phyloP scores from a whole-genome alignment of 2,888 invertebrate genomes.

The Chelonus formosanus region DNA sequence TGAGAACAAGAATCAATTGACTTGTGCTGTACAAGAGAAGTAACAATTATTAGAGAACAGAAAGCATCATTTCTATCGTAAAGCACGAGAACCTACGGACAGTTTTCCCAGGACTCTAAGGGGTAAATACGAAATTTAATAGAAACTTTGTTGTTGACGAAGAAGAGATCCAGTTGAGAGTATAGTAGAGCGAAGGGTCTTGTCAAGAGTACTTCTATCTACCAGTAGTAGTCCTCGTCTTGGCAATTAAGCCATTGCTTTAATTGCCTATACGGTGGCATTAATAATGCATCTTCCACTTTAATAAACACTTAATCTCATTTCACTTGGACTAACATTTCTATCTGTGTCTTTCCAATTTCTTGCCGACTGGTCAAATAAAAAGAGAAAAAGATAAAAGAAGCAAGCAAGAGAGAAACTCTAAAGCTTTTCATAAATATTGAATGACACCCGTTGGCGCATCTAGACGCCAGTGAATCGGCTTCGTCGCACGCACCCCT shows the following conservation, averaged over 20 bases:
- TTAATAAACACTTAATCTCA: constrained; percentile 16
- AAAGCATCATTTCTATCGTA: background rate
- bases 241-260: constrained; percentile 52
- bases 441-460: constrained; percentile 55
- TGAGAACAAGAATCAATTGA: background rate
- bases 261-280: constrained; percentile 50
- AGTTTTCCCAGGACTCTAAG: constrained; percentile 44
- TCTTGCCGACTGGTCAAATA: background rate
- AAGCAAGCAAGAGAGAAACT: constrained; percentile 40
- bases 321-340: background rate
- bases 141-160: constrained; percentile 52
- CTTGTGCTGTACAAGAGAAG: background rate
- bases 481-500: constrained; percentile 57
- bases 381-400: constrained; percentile 39
- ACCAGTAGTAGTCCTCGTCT: constrained; percentile 22
- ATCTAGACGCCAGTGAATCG: constrained; percentile 50
- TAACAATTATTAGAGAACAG: constrained; percentile 13
- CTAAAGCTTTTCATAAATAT: constrained; percentile 60
- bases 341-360: constrained; percentile 1
- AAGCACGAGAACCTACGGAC: constrained; percentile 35
- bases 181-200: background rate
- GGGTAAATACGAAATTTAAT: constrained; percentile 53
- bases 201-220: constrained; percentile 5
- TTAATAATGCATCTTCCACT: constrained; percentile 47
- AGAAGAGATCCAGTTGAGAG: constrained; percentile 34